Evolutionary conservation across 2,113 vertebrate genomes (phyloP), one percentile per base, ranked within the genome.

Genomic region (Laticauda laticaudata): DNA sequence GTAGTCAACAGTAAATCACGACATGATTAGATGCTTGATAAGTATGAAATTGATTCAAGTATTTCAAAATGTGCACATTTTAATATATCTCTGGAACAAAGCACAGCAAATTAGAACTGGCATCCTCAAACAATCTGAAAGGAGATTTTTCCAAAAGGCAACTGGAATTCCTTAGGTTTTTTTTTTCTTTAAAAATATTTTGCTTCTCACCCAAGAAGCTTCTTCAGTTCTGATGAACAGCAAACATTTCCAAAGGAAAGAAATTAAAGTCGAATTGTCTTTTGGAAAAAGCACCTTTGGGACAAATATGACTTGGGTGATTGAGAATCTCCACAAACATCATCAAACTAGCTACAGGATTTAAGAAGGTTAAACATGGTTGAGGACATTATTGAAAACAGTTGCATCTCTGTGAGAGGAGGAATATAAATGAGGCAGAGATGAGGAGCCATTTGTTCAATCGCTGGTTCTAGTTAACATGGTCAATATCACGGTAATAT

Each of bases 1-100:
- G 45, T 18, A 54, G 11, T 85, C 39, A 55, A 29, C 6, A 23
- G 39, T 57, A 48, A 48, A 34, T 2, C 55, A 34, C 23, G 6
- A 34, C 43, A n/a, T 90, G 88, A 86, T 51, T 57, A 54, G 7
- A 11, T 34, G 4, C 61, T 43, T 81, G 59, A 56, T 53, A n/a
- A 8, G 8, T 39, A 59, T 48, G 39, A 51, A 86, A 20, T 8
- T 90, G 45, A 69, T 87, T 86, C 87, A 55, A 91, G 91, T 90
- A 93, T 93, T 89, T 93, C 89, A 91, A 87, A 90, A 64, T 2
- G 24, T 14, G n/a, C 90, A 88, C 29, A 7, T 21, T 24, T 64
- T 94, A 88, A 88, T 89, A 21, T 93, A 20, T 11, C 90, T 57
- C 88, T 93, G 95, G 91, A 59, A 54, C 55, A 0, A 18, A 75